Base-by-base conservation (phyloP, 2,113 vertebrate genomes). In the Aegotheles bennettii region DNA sequence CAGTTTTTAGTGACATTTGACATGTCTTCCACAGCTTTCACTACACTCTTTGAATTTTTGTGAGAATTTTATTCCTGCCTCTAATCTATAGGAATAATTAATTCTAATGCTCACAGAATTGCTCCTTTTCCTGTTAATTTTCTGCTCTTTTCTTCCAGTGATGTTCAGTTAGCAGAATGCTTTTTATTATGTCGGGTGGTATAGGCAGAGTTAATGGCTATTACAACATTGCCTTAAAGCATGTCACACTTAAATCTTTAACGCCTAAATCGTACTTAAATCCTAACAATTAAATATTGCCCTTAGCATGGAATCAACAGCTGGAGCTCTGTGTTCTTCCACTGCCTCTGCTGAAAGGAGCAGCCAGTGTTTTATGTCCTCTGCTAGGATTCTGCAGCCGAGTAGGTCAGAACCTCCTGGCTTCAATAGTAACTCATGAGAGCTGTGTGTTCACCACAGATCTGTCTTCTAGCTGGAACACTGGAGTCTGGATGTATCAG, bases 1-100 rank as follows among this genome's bases (percentile, higher is more conserved):
- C 38, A 13, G 5, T 23, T 85, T 42, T 50, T 77, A 48, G 38
- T 84, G 35, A 29, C 50, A 35, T 53, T 86, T 64, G 33, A 14
- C 6, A 2, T 29, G 45, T 78, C 20, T 90, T 89, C 61, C 36
- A 53, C 25, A 48, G 69, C 40, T 90, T 87, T 70, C 36, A 17
- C 28, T 64, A 7, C 3, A 7, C 14, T 51, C 40, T 31, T 48
- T 61, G 59, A 59, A 48, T 71, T 45, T 87, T 69, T 82, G 31
- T 79, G 51, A 67, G 54, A 60, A 29, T 93, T 91, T 81, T 93
- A 64, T 94, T 95, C 33, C 63, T 80, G 21, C 42, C 26, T 78
- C n/a, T 42, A 1, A 24, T 59, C 47, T 20, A 1, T 16, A 48
- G 54, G 36, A 81, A 24, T 77, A 14, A 16, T 78, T 87, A 38